Base-by-base conservation (phyloP, 2,888 invertebrate species). In the Luperina nickerlii region DNA sequence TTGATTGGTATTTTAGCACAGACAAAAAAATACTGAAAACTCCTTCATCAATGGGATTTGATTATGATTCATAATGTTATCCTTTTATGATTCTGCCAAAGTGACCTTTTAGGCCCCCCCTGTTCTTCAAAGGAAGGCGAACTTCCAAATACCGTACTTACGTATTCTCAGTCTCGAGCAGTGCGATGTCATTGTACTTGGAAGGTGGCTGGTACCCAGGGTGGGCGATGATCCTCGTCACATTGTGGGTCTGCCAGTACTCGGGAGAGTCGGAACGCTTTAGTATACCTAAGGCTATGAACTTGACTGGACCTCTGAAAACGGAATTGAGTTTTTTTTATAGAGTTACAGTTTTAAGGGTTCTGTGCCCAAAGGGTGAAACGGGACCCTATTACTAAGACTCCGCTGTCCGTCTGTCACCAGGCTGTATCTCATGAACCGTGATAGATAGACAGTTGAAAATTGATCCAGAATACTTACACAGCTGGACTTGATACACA, bases 151-250 rank as follows among this genome's bases (percentile, higher is more conserved):
- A 13, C n/a, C 0, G 11, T 45, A 81, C 84, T 76, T 38, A 88
- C 88, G 18, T 6, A 0, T 57, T n/a, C 0, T 79, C 83, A 5
- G 87, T 87, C 71, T 90, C 81, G 0, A 90, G 66, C 3, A 90
- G 77, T 2, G 90, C 90, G 45, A 90, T 90, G 24, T 90, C 90
- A 48, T 90, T 78, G 72, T 90, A 90, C 62, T 89, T 90, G 3
- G 74, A 68, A 0, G 90, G 89, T 0, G 88, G 78, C 6, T 71
- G 65, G 74, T 90, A 90, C 13, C 69, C 74, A 0, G 90, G 90
- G 24, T 90, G 90, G 1, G 82, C 27, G 1, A 89, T 78, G 71
- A 85, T 73, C 24, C 72, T 75, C 54, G 48, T 73, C n/a, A 90
- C 80, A 1, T 72, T 68, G 57, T 86, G 68, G 5, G 11, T 72